phyloP scores from a whole-genome alignment of 2,797 vertebrate genomes.

The Tinamus major region DNA sequence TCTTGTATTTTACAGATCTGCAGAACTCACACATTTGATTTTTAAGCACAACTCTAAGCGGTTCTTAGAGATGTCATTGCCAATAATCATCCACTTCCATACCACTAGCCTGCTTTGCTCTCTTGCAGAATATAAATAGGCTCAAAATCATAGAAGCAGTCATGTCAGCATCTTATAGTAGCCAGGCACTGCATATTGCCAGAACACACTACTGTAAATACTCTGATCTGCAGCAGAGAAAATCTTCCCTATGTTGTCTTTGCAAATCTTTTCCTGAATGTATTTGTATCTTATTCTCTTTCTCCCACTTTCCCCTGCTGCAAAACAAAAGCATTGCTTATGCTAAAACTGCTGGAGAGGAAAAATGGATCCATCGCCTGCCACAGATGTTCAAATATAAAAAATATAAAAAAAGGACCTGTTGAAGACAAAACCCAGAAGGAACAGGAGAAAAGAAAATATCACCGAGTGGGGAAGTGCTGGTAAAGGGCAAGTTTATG shows the following conservation, averaged over 20 bases:
- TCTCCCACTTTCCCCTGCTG: not conserved
- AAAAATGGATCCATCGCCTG: not conserved
- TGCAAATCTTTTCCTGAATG: conserved; percentile 7
- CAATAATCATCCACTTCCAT: not conserved
- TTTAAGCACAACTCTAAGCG: not conserved
- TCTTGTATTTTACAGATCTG: not conserved
- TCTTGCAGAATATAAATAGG: conserved; percentile 11
- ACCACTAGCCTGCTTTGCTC: not conserved
- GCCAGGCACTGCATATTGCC: not conserved
- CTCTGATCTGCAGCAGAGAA: not conserved
- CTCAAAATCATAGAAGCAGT: conserved; percentile 18
- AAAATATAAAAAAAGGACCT: not conserved
- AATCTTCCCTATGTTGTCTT: not conserved
- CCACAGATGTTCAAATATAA: not conserved
- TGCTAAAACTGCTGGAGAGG: not conserved
- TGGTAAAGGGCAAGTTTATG: not conserved
- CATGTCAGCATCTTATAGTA: not conserved
- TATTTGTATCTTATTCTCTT: not conserved
- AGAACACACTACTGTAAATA: not conserved
- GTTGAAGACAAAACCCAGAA: not conserved
- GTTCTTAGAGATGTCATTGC: not conserved
- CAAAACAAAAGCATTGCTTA: not conserved
- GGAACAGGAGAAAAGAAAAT: not conserved
- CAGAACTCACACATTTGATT: not conserved
- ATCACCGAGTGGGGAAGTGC: not conserved